Percentiles rank a stretch among this genome's conserved stretches.
These are phyloP conservation scores for Aix galericulata DNA, from an alignment of 2,113 vertebrate species.

Conservation along the genomic window DNA sequence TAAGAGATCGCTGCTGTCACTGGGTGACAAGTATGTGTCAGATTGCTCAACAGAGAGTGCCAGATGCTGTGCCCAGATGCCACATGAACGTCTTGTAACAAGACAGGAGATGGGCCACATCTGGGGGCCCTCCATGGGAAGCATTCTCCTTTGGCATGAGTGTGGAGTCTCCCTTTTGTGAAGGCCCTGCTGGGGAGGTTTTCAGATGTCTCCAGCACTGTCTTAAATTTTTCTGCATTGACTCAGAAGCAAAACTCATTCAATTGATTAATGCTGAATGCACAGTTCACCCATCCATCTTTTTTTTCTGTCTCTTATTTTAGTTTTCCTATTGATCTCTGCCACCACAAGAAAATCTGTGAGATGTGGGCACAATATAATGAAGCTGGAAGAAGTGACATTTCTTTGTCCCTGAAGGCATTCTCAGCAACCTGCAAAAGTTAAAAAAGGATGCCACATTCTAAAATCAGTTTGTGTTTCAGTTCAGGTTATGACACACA, in stretches of 20 bases:
- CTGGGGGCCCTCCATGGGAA: background rate
- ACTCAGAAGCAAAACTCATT: background rate
- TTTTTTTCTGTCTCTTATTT: background rate
- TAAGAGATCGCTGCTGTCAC: background rate
- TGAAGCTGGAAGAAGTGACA: background rate
- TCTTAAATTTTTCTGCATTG: background rate
- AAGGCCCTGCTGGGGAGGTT: background rate
- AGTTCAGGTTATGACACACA: background rate
- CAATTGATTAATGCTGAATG: background rate
- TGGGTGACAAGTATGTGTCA: background rate
- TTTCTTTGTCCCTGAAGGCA: background rate
- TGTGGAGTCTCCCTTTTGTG: background rate
- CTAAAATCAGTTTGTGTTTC: background rate
- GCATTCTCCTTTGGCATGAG: background rate
- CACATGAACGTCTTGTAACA: background rate
- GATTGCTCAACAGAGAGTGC: background rate
- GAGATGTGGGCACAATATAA: background rate
- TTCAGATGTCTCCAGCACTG: background rate
- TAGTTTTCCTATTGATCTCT: slow-evolving; percentile 1
- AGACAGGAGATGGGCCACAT: background rate
- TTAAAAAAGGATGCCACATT: background rate
- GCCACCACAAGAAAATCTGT: background rate
- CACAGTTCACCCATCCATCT: background rate
- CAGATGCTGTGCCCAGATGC: background rate
- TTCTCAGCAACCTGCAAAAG: background rate